phyloP scores from a whole-genome alignment of 2,113 vertebrate species.

The Pongo pygmaeus region DNA sequence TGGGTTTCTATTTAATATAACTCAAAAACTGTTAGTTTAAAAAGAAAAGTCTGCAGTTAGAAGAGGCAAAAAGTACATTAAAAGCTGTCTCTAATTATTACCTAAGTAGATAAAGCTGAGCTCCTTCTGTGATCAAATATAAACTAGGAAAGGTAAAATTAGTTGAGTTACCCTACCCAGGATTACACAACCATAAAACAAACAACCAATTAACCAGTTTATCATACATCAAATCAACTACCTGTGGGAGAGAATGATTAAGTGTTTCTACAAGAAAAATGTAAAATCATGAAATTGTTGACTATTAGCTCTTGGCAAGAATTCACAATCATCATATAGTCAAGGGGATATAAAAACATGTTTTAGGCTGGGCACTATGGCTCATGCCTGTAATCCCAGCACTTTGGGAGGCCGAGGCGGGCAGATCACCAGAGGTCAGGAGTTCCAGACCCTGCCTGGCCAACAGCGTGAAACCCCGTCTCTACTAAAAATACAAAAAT shows the following conservation, averaged over 20 bases:
- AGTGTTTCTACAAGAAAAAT: not conserved
- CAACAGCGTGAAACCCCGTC: no score
- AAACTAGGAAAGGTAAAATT: not conserved
- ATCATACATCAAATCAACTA: not conserved
- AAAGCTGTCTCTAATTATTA: not conserved
- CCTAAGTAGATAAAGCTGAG: not conserved
- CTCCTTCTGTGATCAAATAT: not conserved
- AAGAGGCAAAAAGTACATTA: not conserved
- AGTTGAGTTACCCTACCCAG: not conserved
- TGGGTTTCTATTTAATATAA: not conserved
- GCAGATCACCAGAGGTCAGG: no score
- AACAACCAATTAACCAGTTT: not conserved
- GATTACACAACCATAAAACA: not conserved
- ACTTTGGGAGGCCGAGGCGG: rapidly evolving
- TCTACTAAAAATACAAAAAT: no score
- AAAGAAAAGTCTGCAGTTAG: not conserved
- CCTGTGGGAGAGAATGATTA: not conserved
- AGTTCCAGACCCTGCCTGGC: no score
- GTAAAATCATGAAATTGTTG: not conserved
- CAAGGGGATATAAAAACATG: not conserved
- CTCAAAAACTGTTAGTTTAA: not conserved
- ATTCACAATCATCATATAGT: not conserved
- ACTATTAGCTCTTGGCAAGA: not conserved
- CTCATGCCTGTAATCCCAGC: no score
- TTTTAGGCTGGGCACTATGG: not conserved